Base-by-base conservation (phyloP, 2,888 invertebrate species). In the Poecilobothrus nobilitatus region DNA sequence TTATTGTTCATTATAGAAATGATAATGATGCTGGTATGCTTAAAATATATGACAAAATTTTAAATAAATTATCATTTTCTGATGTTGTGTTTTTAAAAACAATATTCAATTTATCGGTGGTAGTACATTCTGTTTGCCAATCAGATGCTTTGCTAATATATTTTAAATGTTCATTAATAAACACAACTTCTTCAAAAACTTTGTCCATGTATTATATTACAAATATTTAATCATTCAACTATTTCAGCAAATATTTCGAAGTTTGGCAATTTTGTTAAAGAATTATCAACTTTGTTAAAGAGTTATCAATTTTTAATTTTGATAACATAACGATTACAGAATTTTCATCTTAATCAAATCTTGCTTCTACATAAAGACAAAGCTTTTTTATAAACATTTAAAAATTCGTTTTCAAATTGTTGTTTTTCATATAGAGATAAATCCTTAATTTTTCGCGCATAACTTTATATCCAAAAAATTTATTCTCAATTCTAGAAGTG, bases 381-480 rank as follows among this genome's bases (percentile, higher is more conserved):
- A 37, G 66, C 63, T 68, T 68, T 68, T 66, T 66, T 66, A 63
- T 66, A 68, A 68, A 68, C 63, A 53, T 68, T 68, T 41, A 66
- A 62, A 41, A 66, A 68, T 65, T 68, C 68, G 15, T 66, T 21
- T 66, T 68, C 66, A 68, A 68, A 63, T 63, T 66, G 18, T 37
- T 66, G 44, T 66, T 66, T 68, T 41, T 68, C 53, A 37, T 62
- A 37, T 34, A 62, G 37, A 66, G 68, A 61, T 37, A 66, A 37
- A 21, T 66, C 66, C 66, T 63, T 21, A 44, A 68, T 63, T 63
- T 66, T 63, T 41, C 63, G 66, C n/a, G n/a, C 20, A 37, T 63
- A 44, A 63, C 63, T 15, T 44, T n/a, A 22, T 68, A 64, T 53
- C 68, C 65, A 53, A 68, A 66, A 68, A 68, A 68, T 33, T 34